phyloP scores from a whole-genome alignment of 2,113 vertebrate genomes.

The Pogonocichla stellata region DNA sequence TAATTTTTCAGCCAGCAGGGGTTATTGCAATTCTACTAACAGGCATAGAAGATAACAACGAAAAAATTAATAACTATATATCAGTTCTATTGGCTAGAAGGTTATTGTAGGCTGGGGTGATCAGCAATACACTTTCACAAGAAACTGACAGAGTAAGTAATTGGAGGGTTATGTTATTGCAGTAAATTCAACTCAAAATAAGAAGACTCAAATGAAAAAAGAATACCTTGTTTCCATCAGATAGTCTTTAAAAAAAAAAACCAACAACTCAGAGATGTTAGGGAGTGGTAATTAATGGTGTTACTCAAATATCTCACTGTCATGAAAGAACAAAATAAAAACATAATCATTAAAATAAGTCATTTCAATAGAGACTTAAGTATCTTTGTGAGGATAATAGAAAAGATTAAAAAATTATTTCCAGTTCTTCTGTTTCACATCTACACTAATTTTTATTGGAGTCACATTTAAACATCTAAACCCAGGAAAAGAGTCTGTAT shows the following conservation, averaged over 20 bases:
- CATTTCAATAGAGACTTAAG: neutral
- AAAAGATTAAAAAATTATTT: neutral
- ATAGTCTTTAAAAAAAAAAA: neutral
- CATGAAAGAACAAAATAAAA: neutral
- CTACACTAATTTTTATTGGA: neutral
- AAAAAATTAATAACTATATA: neutral
- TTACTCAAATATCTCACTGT: neutral
- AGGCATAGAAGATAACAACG: neutral
- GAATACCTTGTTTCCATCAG: neutral
- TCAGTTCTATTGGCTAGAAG: neutral
- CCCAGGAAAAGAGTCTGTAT: neutral
- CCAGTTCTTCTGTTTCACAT: neutral
- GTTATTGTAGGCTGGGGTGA: neutral
- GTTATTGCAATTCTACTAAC: neutral
- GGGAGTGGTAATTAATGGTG: neutral
- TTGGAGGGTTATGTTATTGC: neutral
- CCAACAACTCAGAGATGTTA: neutral
- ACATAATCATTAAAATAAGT: neutral
- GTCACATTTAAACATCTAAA: neutral
- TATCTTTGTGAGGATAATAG: neutral
- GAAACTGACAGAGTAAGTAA: neutral
- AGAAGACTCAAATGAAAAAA: neutral
- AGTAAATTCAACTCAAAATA: neutral
- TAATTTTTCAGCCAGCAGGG: slow-evolving; percentile 44
- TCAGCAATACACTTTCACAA: neutral